A percentile compares a stretch with the other conserved stretches of the same genome.
Evolutionary conservation across 2,113 vertebrate genomes (phyloP).

Genomic region (Pelusios castaneus): DNA sequence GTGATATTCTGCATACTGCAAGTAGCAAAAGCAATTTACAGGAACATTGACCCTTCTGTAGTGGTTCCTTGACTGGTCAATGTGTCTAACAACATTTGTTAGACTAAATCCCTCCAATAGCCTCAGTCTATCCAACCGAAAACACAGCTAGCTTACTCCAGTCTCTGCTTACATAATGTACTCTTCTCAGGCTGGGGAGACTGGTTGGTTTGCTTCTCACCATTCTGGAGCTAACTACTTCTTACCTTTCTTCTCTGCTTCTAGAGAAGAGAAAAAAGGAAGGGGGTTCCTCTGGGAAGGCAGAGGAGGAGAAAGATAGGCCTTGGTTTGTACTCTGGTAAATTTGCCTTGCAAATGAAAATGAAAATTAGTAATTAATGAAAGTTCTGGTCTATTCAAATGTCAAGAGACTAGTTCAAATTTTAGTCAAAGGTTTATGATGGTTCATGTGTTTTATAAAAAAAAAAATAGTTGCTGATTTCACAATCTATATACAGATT

Average conservation of each 20-base stretch:
- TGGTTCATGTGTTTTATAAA: background rate
- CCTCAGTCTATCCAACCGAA: conserved; percentile 52
- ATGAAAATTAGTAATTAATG: background rate
- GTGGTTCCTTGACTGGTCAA: conserved; percentile 38
- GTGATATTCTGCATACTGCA: background rate
- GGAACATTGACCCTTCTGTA: background rate
- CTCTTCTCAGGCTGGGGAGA: background rate
- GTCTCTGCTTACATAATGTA: background rate
- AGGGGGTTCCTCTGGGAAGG: background rate
- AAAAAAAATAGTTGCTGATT: background rate
- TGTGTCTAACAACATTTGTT: conserved; percentile 15
- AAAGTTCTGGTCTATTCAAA: background rate
- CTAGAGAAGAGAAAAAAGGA: background rate
- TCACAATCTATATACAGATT: background rate
- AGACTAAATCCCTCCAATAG: conserved; percentile 51
- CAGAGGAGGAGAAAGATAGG: background rate
- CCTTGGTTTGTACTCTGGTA: background rate
- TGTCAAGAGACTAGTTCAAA: background rate
- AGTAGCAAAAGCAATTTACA: conserved; percentile 21
- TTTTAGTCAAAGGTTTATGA: background rate
- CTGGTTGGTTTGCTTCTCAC: conserved; percentile 22
- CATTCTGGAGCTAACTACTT: background rate
- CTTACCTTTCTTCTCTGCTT: background rate
- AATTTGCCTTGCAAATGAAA: background rate
- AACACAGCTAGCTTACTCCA: conserved; percentile 51